A percentile compares a stretch with the other conserved stretches of the same genome.
Conservation (phyloP, 2,113 vertebrate species). For the Puma concolor region DNA sequence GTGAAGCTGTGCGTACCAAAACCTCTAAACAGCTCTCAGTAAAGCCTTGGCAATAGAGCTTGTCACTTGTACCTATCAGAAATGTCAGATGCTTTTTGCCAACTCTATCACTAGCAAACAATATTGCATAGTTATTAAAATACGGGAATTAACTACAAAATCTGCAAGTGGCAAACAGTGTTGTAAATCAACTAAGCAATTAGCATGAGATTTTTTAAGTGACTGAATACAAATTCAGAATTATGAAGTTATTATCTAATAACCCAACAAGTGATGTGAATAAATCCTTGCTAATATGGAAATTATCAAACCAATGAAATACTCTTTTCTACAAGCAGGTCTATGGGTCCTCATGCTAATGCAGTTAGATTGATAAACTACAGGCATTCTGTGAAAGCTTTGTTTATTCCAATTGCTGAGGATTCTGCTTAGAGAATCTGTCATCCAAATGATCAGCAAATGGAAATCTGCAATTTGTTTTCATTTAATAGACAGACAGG, state of each 20-base stretch:
- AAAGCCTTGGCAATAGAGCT: conserved; percentile 11
- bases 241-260: conserved; percentile 82
- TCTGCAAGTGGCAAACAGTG: conserved; percentile 57
- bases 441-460: conserved; percentile 58
- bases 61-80: conserved; percentile 1
- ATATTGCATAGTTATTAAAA: conserved; percentile 69
- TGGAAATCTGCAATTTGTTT: conserved; percentile 48
- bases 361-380: conserved; percentile 55
- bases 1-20: neutral
- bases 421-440: neutral
- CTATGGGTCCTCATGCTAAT: neutral
- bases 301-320: conserved; percentile 55
- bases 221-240: conserved; percentile 77
- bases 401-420: conserved; percentile 48
- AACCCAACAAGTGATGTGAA: conserved; percentile 76
- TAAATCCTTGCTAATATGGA: conserved; percentile 78
- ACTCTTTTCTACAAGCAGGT: neutral
- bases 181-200: conserved; percentile 79
- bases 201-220: conserved; percentile 78
- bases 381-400: neutral
- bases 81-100: conserved; percentile 20
- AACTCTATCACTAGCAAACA: conserved; percentile 64
- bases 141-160: conserved; percentile 61
- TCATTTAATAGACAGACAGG: conserved; percentile 45
- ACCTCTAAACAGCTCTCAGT: conserved; percentile 23